A percentile compares a stretch with the other conserved stretches of the same genome.
Conservation (phyloP, 2,797 vertebrate species). For the Lates japonicus region DNA sequence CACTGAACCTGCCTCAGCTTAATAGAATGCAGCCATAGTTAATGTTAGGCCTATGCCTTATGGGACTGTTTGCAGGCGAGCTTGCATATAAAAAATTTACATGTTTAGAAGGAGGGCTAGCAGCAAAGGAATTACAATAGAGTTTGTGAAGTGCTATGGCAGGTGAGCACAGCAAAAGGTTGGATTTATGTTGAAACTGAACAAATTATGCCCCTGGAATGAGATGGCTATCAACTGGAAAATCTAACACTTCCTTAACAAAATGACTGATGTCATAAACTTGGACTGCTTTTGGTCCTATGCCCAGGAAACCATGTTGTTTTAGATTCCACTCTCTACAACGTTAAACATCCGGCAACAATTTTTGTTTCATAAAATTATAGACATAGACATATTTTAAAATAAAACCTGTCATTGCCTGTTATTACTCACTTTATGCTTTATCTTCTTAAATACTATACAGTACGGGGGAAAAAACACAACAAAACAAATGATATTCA, state of each 20-base stretch:
- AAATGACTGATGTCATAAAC: neutral
- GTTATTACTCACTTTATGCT: neutral
- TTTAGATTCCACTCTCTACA: neutral
- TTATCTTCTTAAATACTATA: neutral
- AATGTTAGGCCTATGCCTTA: neutral
- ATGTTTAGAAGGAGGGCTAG: neutral
- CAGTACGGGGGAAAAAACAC: neutral
- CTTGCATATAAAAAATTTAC: too few species aligned
- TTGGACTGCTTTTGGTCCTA: neutral
- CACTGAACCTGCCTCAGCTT: neutral
- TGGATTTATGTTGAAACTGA: conserved; percentile 5
- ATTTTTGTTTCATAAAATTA: neutral
- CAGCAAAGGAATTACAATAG: neutral
- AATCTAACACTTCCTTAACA: neutral
- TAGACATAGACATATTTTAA: neutral
- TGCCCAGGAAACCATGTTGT: neutral
- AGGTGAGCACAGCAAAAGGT: neutral
- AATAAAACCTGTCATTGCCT: neutral
- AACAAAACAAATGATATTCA: neutral
- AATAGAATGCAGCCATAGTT: neutral
- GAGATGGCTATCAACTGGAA: conserved; percentile 3
- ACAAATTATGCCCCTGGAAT: neutral
- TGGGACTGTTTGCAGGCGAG: neutral
- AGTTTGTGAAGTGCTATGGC: neutral
- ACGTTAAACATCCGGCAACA: neutral